Evolutionary conservation across 2,113 vertebrate species (phyloP), one percentile per base, ranked within the genome.

Genomic region (Cyanocitta stelleri): DNA sequence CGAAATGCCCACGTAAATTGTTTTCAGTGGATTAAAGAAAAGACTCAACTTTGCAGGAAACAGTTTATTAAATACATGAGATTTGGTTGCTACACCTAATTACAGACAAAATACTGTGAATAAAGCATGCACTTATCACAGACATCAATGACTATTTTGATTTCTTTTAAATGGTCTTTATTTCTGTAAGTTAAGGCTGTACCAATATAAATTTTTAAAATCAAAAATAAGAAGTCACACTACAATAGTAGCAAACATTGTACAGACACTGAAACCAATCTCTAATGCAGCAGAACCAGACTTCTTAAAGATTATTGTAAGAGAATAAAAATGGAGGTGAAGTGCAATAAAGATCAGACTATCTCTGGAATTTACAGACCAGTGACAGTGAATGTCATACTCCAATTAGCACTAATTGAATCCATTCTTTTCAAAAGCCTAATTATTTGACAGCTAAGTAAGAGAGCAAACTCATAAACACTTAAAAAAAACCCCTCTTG

Each of bases 51-150:
- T 96, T 93, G 59, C 88, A 96, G 90, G 97, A 98, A 96, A 95
- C 87, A 55, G 80, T 97, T 97, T 97, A 98, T 98, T 97, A 96
- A 94, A 92, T 90, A 95, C 84, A 86, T 32, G 69, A 96, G 87
- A 95, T 81, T 51, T 89, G 67, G 66, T 89, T 84, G 84, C 73
- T 94, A 94, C 87, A 96, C 39, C 61, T 91, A 95, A 95, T 94
- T 87, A 97, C 76, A 97, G 90, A 96, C 87, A 97, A 95, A 95
- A 96, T 93, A 97, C 75, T 69, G 77, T 90, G 85, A 97, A 75
- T 87, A 96, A 96, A 97, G 87, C 97, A 98, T 95, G 93, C 93
- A 94, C 55, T 93, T 85, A 91, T 20, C 94, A 94, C 54, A 94
- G 91, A 97, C 87, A 95, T 92, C 72, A 90, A 29, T 80, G 72